These are phyloP conservation scores for Chrysopilus asiliformis DNA, from an alignment of 2,888 invertebrate genomes.

Conservation along the genomic window DNA sequence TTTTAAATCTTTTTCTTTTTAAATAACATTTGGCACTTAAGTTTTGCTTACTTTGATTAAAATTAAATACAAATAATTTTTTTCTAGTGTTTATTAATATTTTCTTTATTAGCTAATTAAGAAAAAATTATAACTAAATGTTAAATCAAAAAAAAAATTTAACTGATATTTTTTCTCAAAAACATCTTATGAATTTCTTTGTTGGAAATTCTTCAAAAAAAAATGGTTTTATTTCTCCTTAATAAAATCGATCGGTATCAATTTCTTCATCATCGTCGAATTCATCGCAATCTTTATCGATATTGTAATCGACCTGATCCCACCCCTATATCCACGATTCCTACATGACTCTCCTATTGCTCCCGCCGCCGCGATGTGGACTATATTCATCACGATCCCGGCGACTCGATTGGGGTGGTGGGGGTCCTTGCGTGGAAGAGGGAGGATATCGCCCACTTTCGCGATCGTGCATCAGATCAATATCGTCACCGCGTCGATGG, in stretches of 20 bases:
- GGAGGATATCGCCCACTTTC: constrained; percentile 26
- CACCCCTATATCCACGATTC: constrained; percentile 40
- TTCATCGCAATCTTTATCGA: constrained; percentile 23
- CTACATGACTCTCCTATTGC: constrained; percentile 39
- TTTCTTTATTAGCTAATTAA: too few species aligned
- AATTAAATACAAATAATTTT: too few species aligned
- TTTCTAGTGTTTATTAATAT: too few species aligned
- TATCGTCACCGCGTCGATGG: constrained; percentile 26
- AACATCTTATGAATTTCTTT: too few species aligned
- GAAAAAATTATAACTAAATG: too few species aligned
- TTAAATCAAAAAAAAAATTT: too few species aligned
- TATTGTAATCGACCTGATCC: constrained; percentile 35
- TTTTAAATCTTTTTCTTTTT: too few species aligned
- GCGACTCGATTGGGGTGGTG: constrained; percentile 23
- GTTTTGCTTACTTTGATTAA: too few species aligned
- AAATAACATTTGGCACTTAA: constrained; percentile 9
- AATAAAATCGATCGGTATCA: constrained; percentile 33
- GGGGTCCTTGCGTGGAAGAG: constrained; percentile 20
- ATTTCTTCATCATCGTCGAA: constrained; percentile 26
- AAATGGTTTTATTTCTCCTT: too few species aligned
- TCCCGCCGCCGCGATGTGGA: constrained; percentile 38
- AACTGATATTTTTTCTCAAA: too few species aligned
- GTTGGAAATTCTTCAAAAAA: too few species aligned
- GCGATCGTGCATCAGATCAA: constrained; percentile 30
- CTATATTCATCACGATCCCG: constrained; percentile 37